Base-by-base conservation (phyloP, 2,797 vertebrate species). In the Poeciliopsis paucimaculata region DNA sequence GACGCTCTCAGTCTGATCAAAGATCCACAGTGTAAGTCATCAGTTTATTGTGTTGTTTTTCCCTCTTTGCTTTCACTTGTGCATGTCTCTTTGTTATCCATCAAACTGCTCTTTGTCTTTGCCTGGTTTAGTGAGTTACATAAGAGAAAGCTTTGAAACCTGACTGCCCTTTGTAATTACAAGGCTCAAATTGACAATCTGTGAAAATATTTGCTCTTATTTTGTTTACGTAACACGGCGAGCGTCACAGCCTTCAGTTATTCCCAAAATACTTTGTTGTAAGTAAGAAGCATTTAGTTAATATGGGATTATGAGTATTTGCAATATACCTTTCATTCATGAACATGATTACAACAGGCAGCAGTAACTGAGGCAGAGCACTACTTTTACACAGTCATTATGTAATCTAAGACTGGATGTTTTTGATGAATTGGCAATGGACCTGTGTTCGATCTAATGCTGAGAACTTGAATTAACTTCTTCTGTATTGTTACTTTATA, bases 21-120 rank as follows among this genome's bases (percentile, higher is more conserved):
- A 94, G 90, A 88, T n/a, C 90, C 75, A 75, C 78, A 2, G 46
- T 75, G 95, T 96, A 90, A 95, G 95, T 92, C 68, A 26, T 18
- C 1, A 43, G 39, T 34, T 49, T 74, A 41, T 15, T 46, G 43
- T 81, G 28, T 23, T 18, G 23, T 82, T 31, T 80, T 10, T 80
- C 43, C 31, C 70, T 83, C 11, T 36, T 20, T 75, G 10, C 28
- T 2, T 77, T 81, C 55, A 34, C 6, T 47, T 26, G 9, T 12
- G 26, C 45, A 13, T 47, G 4, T 41, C 26, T 26, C 60, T 53
- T 5, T 62, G 2, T 31, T 62, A 18, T 53, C 16, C 46, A 53
- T 11, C 51, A 43, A 53, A 72, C 64, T 81, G 47, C 39, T 31
- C 31, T 75, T 76, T 26, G 20, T 31, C 31, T 75, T 76, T 26